phyloP scores from a whole-genome alignment of 2,113 vertebrate species.

The Amphilophus citrinellus region DNA sequence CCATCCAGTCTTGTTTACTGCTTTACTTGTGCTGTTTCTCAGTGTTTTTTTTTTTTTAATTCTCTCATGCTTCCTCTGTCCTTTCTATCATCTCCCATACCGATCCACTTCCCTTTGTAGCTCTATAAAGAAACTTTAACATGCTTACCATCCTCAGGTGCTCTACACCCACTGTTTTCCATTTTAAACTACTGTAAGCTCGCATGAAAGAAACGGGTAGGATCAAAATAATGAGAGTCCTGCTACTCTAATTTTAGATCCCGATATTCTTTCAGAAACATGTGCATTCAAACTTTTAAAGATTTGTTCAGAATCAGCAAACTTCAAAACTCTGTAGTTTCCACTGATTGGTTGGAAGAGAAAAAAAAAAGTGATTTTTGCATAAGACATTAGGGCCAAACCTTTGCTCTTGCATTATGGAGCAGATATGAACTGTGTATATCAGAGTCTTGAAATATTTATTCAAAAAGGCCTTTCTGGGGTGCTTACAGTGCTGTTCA shows the following conservation, averaged over 20 bases:
- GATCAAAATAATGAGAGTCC: constrained; percentile 39
- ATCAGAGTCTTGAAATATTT: constrained; percentile 78
- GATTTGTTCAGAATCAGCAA: constrained; percentile 52
- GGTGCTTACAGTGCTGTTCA: constrained; percentile 68
- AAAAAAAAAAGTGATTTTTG: constrained; percentile 22
- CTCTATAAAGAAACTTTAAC: constrained; percentile 40
- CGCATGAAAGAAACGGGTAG: background rate
- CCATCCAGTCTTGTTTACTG: constrained; percentile 20
- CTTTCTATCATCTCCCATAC: constrained; percentile 11
- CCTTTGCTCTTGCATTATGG: constrained; percentile 58
- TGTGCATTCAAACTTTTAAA: constrained; percentile 20
- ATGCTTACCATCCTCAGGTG: constrained; percentile 15
- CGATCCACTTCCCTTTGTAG: constrained; percentile 24
- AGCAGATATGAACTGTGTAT: constrained; percentile 70
- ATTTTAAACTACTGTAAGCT: constrained; percentile 36
- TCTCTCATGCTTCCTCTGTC: background rate
- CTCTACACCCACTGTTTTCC: constrained; percentile 39
- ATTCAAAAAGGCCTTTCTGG: constrained; percentile 74
- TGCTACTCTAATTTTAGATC: background rate
- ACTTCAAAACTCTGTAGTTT: constrained; percentile 28
- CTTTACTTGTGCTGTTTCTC: background rate
- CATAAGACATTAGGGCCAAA: constrained; percentile 54
- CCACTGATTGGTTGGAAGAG: background rate
- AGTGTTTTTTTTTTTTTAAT: background rate
- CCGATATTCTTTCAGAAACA: background rate